A percentile compares a stretch with the other conserved stretches of the same genome.
phyloP scores from a whole-genome alignment of 2,888 invertebrate species.

The Teleogryllus oceanicus region DNA sequence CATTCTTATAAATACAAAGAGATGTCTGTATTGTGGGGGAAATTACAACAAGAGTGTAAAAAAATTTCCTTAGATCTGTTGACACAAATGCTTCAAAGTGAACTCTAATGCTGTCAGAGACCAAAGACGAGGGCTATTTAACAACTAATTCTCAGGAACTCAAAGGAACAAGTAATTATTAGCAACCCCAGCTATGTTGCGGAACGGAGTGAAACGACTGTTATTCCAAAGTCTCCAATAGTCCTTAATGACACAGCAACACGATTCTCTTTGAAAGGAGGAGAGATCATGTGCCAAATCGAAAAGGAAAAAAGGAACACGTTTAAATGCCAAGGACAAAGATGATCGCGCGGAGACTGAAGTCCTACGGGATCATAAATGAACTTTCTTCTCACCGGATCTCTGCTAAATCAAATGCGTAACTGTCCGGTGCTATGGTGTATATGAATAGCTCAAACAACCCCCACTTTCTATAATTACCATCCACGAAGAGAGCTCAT shows the following conservation, averaged over 20 bases:
- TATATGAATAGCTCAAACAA: too few species aligned
- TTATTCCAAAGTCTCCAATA: constrained; percentile 5
- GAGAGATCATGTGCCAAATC: background rate
- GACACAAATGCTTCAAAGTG: background rate
- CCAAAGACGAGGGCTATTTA: background rate
- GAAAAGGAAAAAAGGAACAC: background rate
- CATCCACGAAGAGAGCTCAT: too few species aligned
- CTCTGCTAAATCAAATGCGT: background rate
- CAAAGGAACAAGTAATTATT: background rate
- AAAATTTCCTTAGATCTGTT: background rate
- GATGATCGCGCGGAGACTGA: background rate
- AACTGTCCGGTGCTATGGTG: too few species aligned
- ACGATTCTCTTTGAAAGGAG: background rate
- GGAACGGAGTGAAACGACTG: background rate
- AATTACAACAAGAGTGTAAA: too few species aligned
- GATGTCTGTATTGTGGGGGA: too few species aligned
- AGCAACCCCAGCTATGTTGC: background rate
- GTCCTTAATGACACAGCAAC: background rate
- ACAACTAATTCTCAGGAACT: background rate
- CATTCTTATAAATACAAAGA: too few species aligned
- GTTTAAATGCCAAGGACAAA: background rate
- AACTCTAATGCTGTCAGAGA: background rate
- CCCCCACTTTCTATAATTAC: too few species aligned
- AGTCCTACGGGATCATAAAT: background rate
- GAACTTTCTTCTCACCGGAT: background rate